These are phyloP conservation scores for Anaspis maculata DNA, from an alignment of 2,888 invertebrate genomes.

Conservation along the genomic window DNA sequence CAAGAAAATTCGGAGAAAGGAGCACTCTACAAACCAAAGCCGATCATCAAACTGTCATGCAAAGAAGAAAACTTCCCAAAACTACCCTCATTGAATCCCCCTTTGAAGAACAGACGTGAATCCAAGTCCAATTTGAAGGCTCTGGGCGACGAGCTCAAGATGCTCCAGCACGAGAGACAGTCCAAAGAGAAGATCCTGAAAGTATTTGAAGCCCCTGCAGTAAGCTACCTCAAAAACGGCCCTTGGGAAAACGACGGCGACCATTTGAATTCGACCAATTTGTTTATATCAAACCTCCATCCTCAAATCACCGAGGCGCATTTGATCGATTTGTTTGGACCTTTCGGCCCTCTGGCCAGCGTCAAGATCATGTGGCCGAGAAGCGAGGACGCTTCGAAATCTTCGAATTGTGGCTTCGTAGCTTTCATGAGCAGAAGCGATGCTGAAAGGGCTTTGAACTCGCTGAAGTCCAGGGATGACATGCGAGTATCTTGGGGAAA, in stretches of 20 bases:
- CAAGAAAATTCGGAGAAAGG: constrained; percentile 74
- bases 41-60: constrained; percentile 48
- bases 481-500: constrained; percentile 97
- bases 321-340: constrained; percentile 93
- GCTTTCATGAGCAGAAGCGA: constrained; percentile 98
- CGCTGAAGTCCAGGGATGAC: constrained; percentile 80
- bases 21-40: constrained; percentile 78
- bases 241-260: constrained; percentile 75
- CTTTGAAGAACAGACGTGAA: not conserved
- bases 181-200: constrained; percentile 71
- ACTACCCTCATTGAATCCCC: constrained; percentile 24
- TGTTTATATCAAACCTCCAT: constrained; percentile 93
- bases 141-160: constrained; percentile 93
- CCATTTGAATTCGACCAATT: constrained; percentile 93
- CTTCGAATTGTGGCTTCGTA: constrained; percentile 95
- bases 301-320: constrained; percentile 92
- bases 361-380: constrained; percentile 99
- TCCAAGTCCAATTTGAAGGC: constrained; percentile 47
- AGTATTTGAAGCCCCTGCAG: no score
- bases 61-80: constrained; percentile 16
- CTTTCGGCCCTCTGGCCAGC: constrained; percentile 93
- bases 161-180: constrained; percentile 88
- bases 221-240: constrained; percentile 4
- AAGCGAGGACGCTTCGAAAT: constrained; percentile 86
- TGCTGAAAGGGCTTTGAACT: constrained; percentile 81